Base-by-base conservation (phyloP, 1,140 invertebrate genomes). In the Drosophila hydei region DNA sequence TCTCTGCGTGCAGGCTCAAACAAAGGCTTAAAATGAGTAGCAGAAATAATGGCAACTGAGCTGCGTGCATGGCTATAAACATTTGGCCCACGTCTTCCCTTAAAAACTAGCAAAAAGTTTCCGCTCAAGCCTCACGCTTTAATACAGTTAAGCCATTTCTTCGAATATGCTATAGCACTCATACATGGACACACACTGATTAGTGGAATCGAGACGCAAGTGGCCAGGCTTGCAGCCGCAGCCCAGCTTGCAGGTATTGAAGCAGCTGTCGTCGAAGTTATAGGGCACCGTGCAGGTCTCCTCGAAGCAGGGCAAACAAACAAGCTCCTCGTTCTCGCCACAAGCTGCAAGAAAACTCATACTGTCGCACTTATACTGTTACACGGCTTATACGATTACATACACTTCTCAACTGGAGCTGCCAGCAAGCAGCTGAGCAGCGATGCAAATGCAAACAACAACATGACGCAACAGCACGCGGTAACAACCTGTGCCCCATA, bases 191-290 rank as follows among this genome's bases (percentile, higher is more conserved):
- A 85, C 43, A 73, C 80, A 84, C 7, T 21, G 16, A 1, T 25
- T 14, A 9, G 50, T 60, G 8, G 14, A 1, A 63, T 77, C 81
- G 16, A 62, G 12, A 1, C 81, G 74, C 19, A 80, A 14, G 60
- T 69, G 75, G 19, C 77, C 81, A 6, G 48, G 59, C n/a, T 50
- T 74, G 59, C 80, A 85, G 42, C 23, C 40, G 19, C 80, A 85
- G 25, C 77, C 80, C 19, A 85, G 36, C 0, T 33, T 12, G 21
- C 81, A 85, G 11, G 18, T 2, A 0, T 0, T 0, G 1, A 16
- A 2, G 25, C 54, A 72, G 9, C 0, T 0, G 0, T 23, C 2
- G 5, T 68, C 38, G 1, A 5, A 0, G 7, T 19, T 4, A 48
- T 33, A 68, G 6, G 65, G 74, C 36, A 21, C 6, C 5, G 18